Base-by-base conservation (phyloP, 2,113 vertebrate species). In the Hucho hucho region DNA sequence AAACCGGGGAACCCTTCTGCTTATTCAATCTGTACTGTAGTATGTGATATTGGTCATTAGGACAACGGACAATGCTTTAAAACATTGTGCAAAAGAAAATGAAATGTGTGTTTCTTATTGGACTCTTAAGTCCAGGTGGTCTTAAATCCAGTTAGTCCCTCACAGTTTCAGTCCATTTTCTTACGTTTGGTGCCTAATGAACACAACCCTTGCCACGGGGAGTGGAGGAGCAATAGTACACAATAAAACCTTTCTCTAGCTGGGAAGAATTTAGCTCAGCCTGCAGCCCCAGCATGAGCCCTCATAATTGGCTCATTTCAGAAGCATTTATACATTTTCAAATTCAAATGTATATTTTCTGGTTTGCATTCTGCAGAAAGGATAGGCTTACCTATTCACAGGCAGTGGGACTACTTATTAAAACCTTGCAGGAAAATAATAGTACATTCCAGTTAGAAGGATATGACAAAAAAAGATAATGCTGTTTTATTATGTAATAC, bases 291-390 rank as follows among this genome's bases (percentile, higher is more conserved):
- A 56, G 69, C 76, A 76, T 25, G 2, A 4, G 29, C 67, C 74
- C 74, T 77, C 75, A 7, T 87, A 87, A 87, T 84, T 80, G 70
- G 67, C 72, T 72, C 75, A 72, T 78, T 87, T 79, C 67, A 78
- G 79, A 83, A 77, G 76, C 81, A 86, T 84, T 87, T 87, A 85
- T 85, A 81, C 73, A 84, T 86, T 87, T 89, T 86, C 75, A 79
- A 79, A 79, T 87, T 81, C 64, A 75, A 80, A 85, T 87, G 67
- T 87, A 82, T 74, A 76, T 81, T 85, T 74, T 84, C 79, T 87
- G 84, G 74, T 87, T 86, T 86, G 75, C 64, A 82, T 87, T 85
- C 76, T 7, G 81, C 64, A 78, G 76, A 75, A 56, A 47, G 64
- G 78, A 80, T 81, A 83, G 66, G 29, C 71, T 87, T 82, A 83